A percentile compares a stretch with the other conserved stretches of the same genome.
These are phyloP conservation scores for Darevskia nairensis DNA, from an alignment of 2,797 vertebrate genomes.

Conservation along the genomic window DNA sequence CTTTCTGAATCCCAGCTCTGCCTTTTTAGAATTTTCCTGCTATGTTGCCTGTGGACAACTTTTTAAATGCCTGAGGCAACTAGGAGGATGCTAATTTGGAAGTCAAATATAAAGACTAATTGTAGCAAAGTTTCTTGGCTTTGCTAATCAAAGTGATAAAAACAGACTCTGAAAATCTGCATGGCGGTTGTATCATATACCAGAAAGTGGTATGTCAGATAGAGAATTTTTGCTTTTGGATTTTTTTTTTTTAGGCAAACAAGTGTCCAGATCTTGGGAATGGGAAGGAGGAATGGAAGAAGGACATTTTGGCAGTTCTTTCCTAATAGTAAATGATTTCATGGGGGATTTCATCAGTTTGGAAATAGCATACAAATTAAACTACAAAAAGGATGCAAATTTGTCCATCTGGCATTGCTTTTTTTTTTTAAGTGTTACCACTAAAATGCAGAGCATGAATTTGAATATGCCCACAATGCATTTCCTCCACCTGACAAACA, in stretches of 20 bases:
- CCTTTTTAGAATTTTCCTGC: too few species aligned
- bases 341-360: too few species aligned
- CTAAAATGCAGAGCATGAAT: background rate
- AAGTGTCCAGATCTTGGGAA: too few species aligned
- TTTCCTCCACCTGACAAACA: background rate
- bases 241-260: background rate
- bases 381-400: background rate
- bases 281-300: too few species aligned
- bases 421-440: too few species aligned
- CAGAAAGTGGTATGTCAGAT: background rate
- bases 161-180: background rate
- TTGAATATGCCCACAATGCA: background rate
- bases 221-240: background rate
- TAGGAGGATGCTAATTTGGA: background rate
- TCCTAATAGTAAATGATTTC: background rate
- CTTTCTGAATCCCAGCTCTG: background rate
- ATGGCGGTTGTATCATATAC: background rate
- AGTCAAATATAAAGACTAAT: background rate
- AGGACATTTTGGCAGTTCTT: background rate
- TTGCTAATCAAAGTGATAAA: background rate
- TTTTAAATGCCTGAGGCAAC: too few species aligned
- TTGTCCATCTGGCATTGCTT: too few species aligned
- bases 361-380: too few species aligned
- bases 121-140: background rate
- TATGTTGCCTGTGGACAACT: background rate